Evolutionary conservation across 2,888 invertebrate species (phyloP).

Genomic region (Neoscelio sp.): DNA sequence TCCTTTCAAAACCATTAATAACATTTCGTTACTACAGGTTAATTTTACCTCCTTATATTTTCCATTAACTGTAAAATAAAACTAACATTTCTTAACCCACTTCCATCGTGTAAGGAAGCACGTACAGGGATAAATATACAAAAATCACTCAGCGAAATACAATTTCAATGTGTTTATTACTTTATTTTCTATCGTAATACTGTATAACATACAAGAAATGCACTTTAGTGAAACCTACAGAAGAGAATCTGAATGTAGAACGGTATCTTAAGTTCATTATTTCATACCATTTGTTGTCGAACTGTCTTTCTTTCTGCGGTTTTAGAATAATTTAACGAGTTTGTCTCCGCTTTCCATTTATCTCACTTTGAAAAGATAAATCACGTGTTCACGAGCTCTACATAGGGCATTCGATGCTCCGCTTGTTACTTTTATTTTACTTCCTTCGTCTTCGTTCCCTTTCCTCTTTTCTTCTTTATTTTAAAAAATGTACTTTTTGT

Average conservation of each 20-base stretch:
- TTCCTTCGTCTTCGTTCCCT: constrained; percentile 14
- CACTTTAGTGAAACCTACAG: constrained; percentile 95
- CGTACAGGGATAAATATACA: background rate
- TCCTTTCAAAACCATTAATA: too few relatives aligned
- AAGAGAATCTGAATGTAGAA: constrained; percentile 86
- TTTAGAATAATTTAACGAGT: constrained; percentile 75
- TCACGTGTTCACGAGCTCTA: constrained; percentile 69
- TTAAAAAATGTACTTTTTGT: constrained; percentile 58
- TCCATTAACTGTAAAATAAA: too few relatives aligned
- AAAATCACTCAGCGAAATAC: constrained; percentile 63
- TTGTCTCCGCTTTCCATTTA: constrained; percentile 71
- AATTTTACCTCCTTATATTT: too few relatives aligned
- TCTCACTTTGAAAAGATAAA: constrained; percentile 68
- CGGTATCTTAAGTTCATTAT: constrained; percentile 77
- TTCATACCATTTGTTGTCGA: constrained; percentile 73
- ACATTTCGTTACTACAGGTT: too few relatives aligned
- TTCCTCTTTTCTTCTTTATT: constrained; percentile 37
- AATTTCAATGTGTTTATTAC: constrained; percentile 80
- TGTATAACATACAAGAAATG: constrained; percentile 96
- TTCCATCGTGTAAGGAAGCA: background rate
- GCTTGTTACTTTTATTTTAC: constrained; percentile 48
- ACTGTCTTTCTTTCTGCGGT: constrained; percentile 74
- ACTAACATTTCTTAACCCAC: too few relatives aligned
- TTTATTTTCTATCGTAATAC: constrained; percentile 89
- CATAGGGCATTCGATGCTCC: constrained; percentile 69